Evolutionary conservation across 2,888 invertebrate species (phyloP).

Genomic region (Xanthorhoe spadicearia): DNA sequence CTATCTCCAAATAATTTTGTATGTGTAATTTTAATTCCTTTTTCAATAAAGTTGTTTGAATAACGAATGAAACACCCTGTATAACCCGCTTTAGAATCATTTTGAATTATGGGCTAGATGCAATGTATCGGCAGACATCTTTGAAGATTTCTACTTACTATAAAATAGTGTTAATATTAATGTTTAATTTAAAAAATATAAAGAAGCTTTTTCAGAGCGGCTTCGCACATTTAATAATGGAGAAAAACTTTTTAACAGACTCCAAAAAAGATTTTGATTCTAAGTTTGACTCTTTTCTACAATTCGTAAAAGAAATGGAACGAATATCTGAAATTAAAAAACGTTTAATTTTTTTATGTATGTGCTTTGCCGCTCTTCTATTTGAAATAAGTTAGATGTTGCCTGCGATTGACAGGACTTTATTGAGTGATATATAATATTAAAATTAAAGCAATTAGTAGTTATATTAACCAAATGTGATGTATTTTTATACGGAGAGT

Average conservation of each 20-base stretch:
- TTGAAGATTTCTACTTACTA: conserved; percentile 36
- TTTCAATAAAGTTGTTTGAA: background rate
- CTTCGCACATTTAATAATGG: conserved; percentile 4
- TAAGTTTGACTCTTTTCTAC: background rate
- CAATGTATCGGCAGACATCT: conserved; percentile 32
- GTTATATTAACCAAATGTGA: conserved; percentile 53
- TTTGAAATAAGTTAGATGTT: conserved; percentile 29
- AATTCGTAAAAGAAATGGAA: background rate
- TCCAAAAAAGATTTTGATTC: background rate
- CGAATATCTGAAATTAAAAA: background rate
- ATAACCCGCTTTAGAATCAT: conserved; percentile 7
- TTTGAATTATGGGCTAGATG: conserved; percentile 34
- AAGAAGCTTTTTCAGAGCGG: conserved; percentile 14
- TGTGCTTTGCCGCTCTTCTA: conserved; percentile 6
- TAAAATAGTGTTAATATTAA: conserved; percentile 25
- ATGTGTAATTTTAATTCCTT: background rate
- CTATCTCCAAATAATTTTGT: background rate
- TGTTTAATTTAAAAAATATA: conserved; percentile 3
- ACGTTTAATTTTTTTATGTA: background rate
- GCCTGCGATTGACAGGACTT: conserved; percentile 39
- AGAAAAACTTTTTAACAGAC: background rate
- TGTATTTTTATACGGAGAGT: conserved; percentile 57
- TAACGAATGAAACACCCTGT: conserved; percentile 6
- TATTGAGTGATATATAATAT: conserved; percentile 39
- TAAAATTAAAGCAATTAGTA: conserved; percentile 31